A percentile compares a stretch with the other conserved stretches of the same genome.
Evolutionary conservation across 2,888 invertebrate genomes (phyloP).

Genomic region (Chironomus tentans): DNA sequence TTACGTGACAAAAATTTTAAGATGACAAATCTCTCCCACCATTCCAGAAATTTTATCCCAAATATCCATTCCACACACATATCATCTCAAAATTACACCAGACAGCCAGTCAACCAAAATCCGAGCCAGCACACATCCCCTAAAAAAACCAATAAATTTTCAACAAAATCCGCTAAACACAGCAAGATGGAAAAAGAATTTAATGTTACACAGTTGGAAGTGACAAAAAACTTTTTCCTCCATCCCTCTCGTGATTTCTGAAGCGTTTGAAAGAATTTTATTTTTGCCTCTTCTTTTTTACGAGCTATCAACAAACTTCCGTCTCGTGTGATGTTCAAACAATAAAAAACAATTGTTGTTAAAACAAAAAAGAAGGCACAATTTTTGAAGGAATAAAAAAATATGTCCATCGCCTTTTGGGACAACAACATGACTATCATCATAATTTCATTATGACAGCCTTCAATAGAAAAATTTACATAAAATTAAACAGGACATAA

Average conservation of each 20-base stretch:
- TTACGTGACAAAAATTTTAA: no score
- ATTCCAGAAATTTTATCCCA: no score
- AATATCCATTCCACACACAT: no score
- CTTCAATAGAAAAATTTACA: not conserved
- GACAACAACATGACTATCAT: not conserved
- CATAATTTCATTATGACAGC: not conserved
- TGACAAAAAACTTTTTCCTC: not conserved
- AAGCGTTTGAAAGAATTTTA: not conserved
- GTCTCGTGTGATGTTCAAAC: not conserved
- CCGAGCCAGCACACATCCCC: no score
- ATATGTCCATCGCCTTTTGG: not conserved
- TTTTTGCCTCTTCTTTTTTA: not conserved
- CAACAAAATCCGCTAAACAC: not conserved
- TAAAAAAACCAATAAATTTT: not conserved
- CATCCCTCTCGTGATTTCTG: not conserved
- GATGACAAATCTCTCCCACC: no score
- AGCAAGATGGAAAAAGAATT: not conserved
- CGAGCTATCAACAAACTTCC: not conserved
- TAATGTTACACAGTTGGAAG: not conserved
- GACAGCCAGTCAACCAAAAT: no score
- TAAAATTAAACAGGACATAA: not conserved
- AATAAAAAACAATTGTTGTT: not conserved
- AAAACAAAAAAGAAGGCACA: no score
- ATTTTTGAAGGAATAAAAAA: no score
- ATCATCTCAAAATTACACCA: no score